Percentiles rank a stretch among this genome's conserved stretches.
Conservation (phyloP, 2,797 vertebrate species). For the Sebastes oblongus region DNA sequence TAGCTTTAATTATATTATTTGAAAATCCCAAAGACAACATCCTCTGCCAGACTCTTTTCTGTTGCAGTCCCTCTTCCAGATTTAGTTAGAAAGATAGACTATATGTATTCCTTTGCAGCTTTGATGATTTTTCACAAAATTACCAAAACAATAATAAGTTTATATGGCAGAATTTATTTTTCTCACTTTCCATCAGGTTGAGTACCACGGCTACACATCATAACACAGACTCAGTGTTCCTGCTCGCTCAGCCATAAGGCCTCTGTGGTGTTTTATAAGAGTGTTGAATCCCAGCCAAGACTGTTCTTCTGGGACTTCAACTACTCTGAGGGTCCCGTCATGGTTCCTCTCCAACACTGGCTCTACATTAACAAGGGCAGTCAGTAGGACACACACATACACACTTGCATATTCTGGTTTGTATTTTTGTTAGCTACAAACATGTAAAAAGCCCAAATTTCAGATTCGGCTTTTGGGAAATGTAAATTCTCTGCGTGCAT, state of each 20-base stretch:
- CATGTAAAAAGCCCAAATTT: conserved; percentile 24
- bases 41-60: background rate
- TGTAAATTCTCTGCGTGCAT: conserved; percentile 17
- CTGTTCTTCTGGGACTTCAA: conserved; percentile 32
- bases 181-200: conserved; percentile 11
- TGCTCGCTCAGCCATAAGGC: conserved; percentile 43
- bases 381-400: conserved; percentile 31
- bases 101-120: background rate
- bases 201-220: background rate
- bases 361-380: conserved; percentile 39
- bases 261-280: conserved; percentile 37
- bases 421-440: conserved; percentile 26
- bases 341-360: conserved; percentile 43
- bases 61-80: background rate
- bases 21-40: background rate
- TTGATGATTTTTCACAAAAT: conserved; percentile 5
- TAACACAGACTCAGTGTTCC: conserved; percentile 37
- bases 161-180: background rate
- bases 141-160: background rate
- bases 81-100: background rate
- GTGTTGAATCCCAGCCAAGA: conserved; percentile 45
- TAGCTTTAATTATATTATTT: background rate
- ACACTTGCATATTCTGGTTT: background rate
- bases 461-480: conserved; percentile 38
- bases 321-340: conserved; percentile 42